Evolutionary conservation across 2,797 vertebrate genomes (phyloP), one percentile per base, ranked within the genome.

Genomic region (Acipenser ruthenus): DNA sequence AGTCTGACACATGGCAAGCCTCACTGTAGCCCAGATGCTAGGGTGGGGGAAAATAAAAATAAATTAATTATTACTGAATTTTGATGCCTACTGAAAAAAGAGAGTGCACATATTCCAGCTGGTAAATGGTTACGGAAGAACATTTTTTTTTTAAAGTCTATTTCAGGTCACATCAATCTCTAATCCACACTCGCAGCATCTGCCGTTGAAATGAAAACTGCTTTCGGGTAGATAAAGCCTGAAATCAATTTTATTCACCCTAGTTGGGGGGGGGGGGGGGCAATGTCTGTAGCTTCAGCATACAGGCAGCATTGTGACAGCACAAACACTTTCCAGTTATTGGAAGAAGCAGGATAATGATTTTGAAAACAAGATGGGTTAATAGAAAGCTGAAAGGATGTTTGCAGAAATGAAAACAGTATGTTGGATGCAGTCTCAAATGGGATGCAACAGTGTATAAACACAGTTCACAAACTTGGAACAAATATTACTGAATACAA

Each of bases 221-320:
- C 60, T 76, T 71, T 70, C 63, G 71, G 72, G 70, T 68, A 81
- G 72, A 81, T 75, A 82, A 83, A 84, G 69, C 60, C 59, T 65
- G 52, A 15, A 74, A 73, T 78, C 53, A 68, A 72, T 73, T 80
- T 74, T 70, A 48, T 59, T 74, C 59, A 74, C 65, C 49, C 65
- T 68, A 78, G 60, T 72, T 70, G 11, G 65, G 68, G 56, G 15
- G 65, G 68, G 56, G 15, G 70, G 77, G 80, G 76, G 15, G 81
- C 77, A 76, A 67, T 77, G 65, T 10, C 0, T 52, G 75, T 70
- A 72, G 74, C 69, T 66, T 0, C 50, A 67, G 51, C 4, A 60
- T 52, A 49, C 62, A 72, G 78, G 65, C n/a, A 74, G n/a, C 51
- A 75, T 49, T 48, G 60, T 60, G 65, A 67, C 75, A 64, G 50